Conservation (phyloP, 2,113 vertebrate species). For the Edolisoma coerulescens region DNA sequence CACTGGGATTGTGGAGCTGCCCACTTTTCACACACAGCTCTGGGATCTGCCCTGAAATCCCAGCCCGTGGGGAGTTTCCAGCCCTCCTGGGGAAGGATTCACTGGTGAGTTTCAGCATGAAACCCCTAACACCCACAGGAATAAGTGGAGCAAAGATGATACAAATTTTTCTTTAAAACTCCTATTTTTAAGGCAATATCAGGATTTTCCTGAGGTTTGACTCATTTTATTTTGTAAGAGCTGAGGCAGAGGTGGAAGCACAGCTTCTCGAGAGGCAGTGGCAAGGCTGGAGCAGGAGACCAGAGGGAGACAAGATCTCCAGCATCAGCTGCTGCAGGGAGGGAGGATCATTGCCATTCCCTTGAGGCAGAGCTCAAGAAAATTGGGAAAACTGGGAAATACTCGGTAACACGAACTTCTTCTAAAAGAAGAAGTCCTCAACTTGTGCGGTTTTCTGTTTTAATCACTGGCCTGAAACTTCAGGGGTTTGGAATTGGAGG, state of each 20-base stretch:
- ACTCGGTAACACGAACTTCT: background rate
- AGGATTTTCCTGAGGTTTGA: background rate
- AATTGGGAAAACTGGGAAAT: background rate
- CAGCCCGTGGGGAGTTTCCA: background rate
- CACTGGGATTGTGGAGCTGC: background rate
- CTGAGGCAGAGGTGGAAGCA: background rate
- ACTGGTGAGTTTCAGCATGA: background rate
- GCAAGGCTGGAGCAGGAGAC: background rate
- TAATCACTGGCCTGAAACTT: background rate
- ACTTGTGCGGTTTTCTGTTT: background rate
- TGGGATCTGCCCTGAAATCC: background rate
- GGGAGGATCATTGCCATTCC: background rate
- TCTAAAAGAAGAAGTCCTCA: background rate
- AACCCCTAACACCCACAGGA: background rate
- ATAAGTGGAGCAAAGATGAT: background rate
- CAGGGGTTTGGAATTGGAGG: background rate
- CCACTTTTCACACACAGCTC: background rate
- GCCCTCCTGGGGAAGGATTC: background rate
- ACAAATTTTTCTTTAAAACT: background rate
- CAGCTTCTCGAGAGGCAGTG: accelerated
- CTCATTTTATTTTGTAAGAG: background rate
- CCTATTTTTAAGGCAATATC: background rate
- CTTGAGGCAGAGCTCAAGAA: background rate
- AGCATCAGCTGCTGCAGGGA: background rate
- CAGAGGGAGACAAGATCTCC: background rate